A percentile compares a stretch with the other conserved stretches of the same genome.
phyloP scores from a whole-genome alignment of 2,113 vertebrate species.

The Labeo catla region DNA sequence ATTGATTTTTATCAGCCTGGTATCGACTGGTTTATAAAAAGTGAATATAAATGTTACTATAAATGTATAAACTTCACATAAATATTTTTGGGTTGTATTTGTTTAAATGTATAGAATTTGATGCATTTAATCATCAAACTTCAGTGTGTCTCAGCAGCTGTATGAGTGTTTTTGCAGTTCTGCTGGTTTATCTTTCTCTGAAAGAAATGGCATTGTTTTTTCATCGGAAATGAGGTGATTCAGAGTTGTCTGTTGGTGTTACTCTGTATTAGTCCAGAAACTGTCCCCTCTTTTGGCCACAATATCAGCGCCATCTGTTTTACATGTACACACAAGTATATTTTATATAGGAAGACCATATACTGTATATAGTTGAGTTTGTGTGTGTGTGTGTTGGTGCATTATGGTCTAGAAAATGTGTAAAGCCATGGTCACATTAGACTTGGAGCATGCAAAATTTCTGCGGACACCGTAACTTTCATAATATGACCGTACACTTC shows the following conservation, averaged over 20 bases:
- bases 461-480: too few relatives aligned
- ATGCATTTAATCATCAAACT: neutral
- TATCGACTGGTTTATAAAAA: neutral
- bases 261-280: slow-evolving; percentile 5
- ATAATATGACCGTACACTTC: too few relatives aligned
- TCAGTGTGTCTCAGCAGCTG: neutral
- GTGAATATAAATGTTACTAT: neutral
- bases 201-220: neutral
- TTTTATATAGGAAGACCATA: too few relatives aligned
- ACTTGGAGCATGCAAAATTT: too few relatives aligned
- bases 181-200: neutral
- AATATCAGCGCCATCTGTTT: neutral
- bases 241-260: neutral
- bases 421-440: too few relatives aligned
- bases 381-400: neutral
- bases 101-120: neutral
- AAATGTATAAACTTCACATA: neutral
- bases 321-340: neutral
- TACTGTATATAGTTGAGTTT: neutral
- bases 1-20: neutral
- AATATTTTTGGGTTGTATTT: neutral
- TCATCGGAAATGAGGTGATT: neutral
- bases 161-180: neutral
- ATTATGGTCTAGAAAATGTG: neutral
- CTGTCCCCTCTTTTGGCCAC: neutral